Base-by-base conservation (phyloP, 2,797 vertebrate genomes). In the Sebastes trivittatus region DNA sequence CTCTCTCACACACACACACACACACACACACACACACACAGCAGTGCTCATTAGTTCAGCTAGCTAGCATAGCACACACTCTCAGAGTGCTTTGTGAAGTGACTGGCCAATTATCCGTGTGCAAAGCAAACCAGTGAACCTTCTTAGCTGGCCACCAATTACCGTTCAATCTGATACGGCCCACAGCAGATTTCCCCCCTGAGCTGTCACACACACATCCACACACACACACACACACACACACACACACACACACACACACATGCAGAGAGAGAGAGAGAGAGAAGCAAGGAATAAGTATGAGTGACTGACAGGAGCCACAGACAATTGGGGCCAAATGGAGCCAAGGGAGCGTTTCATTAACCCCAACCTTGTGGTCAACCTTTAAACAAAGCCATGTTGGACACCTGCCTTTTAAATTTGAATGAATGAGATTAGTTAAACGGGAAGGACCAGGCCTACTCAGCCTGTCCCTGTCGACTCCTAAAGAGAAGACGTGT, bases 111-210 rank as follows among this genome's bases (percentile, higher is more conserved):
- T 95, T 95, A 95, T 92, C 90, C 88, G 49, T 87, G 88, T 88
- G 92, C 90, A 92, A 93, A 92, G 91, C 92, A 91, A 93, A 92
- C 92, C 90, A 92, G 90, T 92, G 92, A 94, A 93, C 92, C 92
- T 91, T 94, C 91, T 89, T 89, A 91, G 91, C 86, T 83, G 90
- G 90, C 89, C 92, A 90, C 93, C 94, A 94, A 95, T 95, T 95
- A 94, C 91, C 55, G 79, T 90, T 94, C 90, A 93, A 91, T 94
- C 93, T 92, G 90, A 94, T 94, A 90, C 55, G 55, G 86, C 88
- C 90, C 62, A 72, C 87, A 90, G 88, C 90, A 88, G 87, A 91
- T 87, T 76, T 70, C 83, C 89, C 80, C 61, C 79, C 70, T 30
- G 66, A 87, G 78, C 71, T 77, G 75, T 80, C 86, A 58, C 68